Conservation (phyloP, 2,113 vertebrate genomes). For the Apus apus region DNA sequence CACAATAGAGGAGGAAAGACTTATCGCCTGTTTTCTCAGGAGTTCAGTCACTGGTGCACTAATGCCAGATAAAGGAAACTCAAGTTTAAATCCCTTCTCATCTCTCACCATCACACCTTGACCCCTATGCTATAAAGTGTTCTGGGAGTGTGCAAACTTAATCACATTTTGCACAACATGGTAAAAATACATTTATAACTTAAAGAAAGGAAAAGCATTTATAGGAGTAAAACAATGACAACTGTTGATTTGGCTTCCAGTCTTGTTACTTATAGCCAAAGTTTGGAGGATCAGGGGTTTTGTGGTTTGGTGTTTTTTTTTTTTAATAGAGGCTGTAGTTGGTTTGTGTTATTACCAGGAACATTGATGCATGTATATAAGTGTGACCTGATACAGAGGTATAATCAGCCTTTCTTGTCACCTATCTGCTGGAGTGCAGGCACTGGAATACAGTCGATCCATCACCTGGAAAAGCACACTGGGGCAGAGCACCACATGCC, state of each 20-base stretch:
- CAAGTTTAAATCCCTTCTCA: neutral
- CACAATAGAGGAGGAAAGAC: neutral
- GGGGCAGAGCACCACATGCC: neutral
- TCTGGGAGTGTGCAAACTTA: neutral
- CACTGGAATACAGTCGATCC: neutral
- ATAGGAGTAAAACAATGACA: neutral
- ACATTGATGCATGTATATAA: neutral
- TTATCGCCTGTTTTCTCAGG: neutral
- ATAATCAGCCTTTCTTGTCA: neutral
- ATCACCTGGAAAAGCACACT: neutral
- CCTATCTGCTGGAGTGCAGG: neutral
- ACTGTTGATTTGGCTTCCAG: neutral
- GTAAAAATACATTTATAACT: neutral
- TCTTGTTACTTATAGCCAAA: neutral
- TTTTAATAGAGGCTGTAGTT: neutral
- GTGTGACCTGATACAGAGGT: neutral
- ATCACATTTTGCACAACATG: neutral
- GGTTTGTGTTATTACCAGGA: neutral
- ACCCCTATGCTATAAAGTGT: neutral
- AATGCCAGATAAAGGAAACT: neutral
- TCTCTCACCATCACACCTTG: neutral
- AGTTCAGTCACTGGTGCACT: neutral
- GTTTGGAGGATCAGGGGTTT: neutral
- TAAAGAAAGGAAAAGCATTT: no score
- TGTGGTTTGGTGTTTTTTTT: neutral